phyloP scores from a whole-genome alignment of 2,797 vertebrate species.

The Sebastes variabilis region DNA sequence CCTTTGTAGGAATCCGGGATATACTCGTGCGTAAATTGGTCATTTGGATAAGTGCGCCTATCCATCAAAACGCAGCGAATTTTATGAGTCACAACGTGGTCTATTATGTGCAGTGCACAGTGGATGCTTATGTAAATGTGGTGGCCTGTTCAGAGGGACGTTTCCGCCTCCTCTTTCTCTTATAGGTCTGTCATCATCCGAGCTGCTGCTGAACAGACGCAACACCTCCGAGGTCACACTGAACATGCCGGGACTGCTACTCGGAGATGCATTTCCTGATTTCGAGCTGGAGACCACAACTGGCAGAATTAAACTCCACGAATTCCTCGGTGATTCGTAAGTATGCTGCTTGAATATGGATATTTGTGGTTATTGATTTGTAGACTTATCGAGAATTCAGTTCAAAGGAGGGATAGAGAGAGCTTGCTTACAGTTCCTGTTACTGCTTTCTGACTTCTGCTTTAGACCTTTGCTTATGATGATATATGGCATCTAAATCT shows the following conservation, averaged over 20 bases:
- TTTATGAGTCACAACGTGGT: accelerated
- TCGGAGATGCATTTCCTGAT: conserved; percentile 90
- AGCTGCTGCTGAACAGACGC: background rate
- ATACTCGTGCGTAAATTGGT: background rate
- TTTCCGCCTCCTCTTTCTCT: conserved; percentile 22
- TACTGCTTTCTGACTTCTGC: conserved; percentile 33
- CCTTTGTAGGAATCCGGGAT: background rate
- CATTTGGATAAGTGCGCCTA: background rate
- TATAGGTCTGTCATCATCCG: background rate
- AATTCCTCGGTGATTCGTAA: conserved; percentile 91
- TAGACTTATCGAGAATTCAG: background rate
- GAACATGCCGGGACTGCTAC: conserved; percentile 88
- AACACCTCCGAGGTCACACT: background rate
- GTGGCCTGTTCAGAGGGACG: background rate
- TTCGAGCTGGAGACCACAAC: conserved; percentile 89
- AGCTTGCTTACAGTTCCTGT: conserved; percentile 19
- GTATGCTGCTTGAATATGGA: conserved; percentile 45
- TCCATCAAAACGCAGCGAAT: background rate
- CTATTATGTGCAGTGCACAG: background rate
- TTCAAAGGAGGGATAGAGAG: background rate
- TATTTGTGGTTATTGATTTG: accelerated
- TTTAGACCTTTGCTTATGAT: background rate
- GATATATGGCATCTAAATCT: accelerated
- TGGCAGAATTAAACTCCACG: conserved; percentile 87
- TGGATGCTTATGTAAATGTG: background rate